Evolutionary conservation across 1,140 invertebrate species (phyloP).

Genomic region (Vanessa tameamea): DNA sequence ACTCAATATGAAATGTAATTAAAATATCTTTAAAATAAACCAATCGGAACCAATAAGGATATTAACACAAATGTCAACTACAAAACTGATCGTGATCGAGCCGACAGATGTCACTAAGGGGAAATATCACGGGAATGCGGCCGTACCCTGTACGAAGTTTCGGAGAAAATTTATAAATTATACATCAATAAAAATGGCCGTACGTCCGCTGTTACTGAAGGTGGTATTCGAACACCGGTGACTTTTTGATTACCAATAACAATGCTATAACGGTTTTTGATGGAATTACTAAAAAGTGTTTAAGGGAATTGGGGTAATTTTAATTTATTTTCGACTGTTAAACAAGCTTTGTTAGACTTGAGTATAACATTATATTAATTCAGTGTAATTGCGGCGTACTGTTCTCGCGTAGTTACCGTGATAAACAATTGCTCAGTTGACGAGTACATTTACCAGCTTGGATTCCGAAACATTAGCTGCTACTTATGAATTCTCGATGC

Average conservation of each 20-base stretch:
- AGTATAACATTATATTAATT: no score
- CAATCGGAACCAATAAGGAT: constrained; percentile 53
- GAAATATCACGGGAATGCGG: constrained; percentile 54
- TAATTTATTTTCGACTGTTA: no score
- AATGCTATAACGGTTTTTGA: no score
- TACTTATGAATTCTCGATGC: no score
- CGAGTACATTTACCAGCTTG: no score
- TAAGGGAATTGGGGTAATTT: no score
- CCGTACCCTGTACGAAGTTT: constrained; percentile 28
- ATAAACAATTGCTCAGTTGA: no score
- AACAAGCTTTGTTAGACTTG: no score
- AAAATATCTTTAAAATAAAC: constrained; percentile 11
- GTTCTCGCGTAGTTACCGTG: no score
- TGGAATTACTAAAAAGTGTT: no score
- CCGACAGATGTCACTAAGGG: constrained; percentile 64
- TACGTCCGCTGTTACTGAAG: constrained; percentile 18
- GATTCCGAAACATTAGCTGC: no score
- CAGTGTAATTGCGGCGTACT: no score
- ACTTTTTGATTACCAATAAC: neutral
- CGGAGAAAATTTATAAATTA: constrained; percentile 50
- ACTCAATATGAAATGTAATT: constrained; percentile 14
- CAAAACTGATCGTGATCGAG: constrained; percentile 62
- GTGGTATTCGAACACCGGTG: constrained; percentile 1
- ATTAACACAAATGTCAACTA: constrained; percentile 60
- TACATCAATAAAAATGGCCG: constrained; percentile 27